A percentile compares a stretch with the other conserved stretches of the same genome.
These are phyloP conservation scores for Labeo catla DNA, from an alignment of 2,113 vertebrate species.

Conservation along the genomic window DNA sequence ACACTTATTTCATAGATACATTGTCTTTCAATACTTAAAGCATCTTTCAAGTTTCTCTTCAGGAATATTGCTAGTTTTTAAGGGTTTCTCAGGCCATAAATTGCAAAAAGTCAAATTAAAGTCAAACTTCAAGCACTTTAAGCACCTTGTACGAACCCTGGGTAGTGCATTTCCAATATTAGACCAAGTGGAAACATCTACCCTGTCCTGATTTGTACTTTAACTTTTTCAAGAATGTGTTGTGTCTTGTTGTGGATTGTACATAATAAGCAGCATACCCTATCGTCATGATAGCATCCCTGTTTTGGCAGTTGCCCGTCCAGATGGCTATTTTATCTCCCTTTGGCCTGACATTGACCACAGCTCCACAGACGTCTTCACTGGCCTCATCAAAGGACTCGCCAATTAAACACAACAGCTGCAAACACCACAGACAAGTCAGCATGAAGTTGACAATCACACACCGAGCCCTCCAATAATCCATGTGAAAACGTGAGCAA, in stretches of 20 bases:
- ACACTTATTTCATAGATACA: too few species aligned
- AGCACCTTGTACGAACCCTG: too few species aligned
- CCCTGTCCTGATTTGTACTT: background rate
- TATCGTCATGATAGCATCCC: conserved; percentile 83
- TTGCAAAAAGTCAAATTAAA: too few species aligned
- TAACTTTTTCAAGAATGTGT: background rate
- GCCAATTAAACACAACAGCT: conserved; percentile 84
- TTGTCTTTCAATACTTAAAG: too few species aligned
- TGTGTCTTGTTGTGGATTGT: background rate
- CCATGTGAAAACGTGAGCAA: background rate
- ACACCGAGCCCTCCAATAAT: background rate
- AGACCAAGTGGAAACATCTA: background rate
- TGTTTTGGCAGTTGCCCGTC: conserved; percentile 84
- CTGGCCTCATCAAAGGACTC: conserved; percentile 83
- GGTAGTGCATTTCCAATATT: background rate
- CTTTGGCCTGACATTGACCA: conserved; percentile 83
- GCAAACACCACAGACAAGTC: conserved; percentile 38
- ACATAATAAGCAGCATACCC: conserved; percentile 65
- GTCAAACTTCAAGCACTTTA: too few species aligned
- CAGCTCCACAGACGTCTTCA: conserved; percentile 82
- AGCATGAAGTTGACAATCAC: background rate
- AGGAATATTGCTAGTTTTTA: too few species aligned
- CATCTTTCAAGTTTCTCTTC: too few species aligned
- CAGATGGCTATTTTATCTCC: conserved; percentile 85
- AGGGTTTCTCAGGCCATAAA: too few species aligned